Percentiles rank a stretch among this genome's conserved stretches.
Evolutionary conservation across 2,888 invertebrate genomes (phyloP).

Genomic region (Uloborus plumipes): DNA sequence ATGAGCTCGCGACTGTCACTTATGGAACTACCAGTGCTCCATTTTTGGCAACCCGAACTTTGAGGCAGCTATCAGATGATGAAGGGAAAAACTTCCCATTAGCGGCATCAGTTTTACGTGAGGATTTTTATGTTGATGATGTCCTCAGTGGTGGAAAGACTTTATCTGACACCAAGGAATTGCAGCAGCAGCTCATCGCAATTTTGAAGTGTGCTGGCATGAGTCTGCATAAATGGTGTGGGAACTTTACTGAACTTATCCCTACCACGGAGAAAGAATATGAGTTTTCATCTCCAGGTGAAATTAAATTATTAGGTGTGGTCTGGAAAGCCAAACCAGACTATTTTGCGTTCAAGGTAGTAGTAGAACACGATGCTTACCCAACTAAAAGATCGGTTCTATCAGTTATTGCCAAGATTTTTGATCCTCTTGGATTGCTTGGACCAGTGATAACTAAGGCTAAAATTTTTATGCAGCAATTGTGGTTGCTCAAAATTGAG

Average conservation of each 20-base stretch:
- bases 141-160: no score
- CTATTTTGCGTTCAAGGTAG: not conserved
- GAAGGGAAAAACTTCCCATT: conserved; percentile 52
- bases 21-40: conserved; percentile 66
- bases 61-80: conserved; percentile 66
- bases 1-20: conserved; percentile 68
- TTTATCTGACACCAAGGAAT: no score
- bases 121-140: no score
- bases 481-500: conserved; percentile 13
- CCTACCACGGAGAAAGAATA: not conserved
- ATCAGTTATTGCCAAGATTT: conserved; percentile 7
- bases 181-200: no score
- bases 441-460: conserved; percentile 14
- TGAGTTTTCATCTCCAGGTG: not conserved
- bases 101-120: no score
- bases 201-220: no score
- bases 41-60: conserved; percentile 68
- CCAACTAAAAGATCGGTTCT: conserved; percentile 10
- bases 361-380: no score
- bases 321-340: not conserved
- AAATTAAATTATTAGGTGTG: conserved; percentile 15
- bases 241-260: not conserved
- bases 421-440: conserved; percentile 17
- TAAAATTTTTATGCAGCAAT: conserved; percentile 19
- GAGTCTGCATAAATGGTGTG: no score